Evolutionary conservation across 2,113 vertebrate genomes (phyloP), one percentile per base, ranked within the genome.

Genomic region (Tragelaphus buxtoni): DNA sequence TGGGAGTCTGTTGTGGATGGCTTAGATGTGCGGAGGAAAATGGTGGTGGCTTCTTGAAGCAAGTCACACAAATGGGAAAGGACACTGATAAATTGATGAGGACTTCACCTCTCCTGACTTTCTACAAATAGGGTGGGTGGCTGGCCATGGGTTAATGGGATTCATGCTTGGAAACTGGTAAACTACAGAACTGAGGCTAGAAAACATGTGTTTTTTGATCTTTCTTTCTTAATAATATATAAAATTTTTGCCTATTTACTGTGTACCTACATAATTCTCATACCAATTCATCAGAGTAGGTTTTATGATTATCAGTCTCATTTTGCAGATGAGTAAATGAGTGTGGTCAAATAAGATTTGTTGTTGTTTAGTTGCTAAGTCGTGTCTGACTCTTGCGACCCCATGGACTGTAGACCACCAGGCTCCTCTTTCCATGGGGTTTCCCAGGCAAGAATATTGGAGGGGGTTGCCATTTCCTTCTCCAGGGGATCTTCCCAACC

Each of bases 281-380:
- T 77, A 55, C 5, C 12, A 35, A 86, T 55, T 83, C 53, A 56
- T 93, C 60, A 63, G 65, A 83, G 32, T 58, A 55, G 49, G n/a
- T 39, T 96, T 96, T 88, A 28, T 96, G 90, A 47, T 65, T 32
- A 45, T 83, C 3, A 45, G 1, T 88, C 20, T 95, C 20, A 45
- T 85, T 97, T 95, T 84, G 30, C 49, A 77, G 49, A 45, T 58
- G 93, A 88, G 82, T 94, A 79, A 45, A 55, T 65, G 72, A 91
- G 32, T 35, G 51, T 55, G 56, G 45, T 61, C 55, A 88, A 51
- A 56, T 61, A 85, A 83, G 45, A n/a, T 93, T 53, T 74, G 39
- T 42, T 42, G 20, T 72, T 74, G 35, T 74, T 74, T 42, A 74
- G 69, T 74, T 42, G 39, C 69, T 74, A 26, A 74, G 69, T 72